Percentiles rank a stretch among this genome's conserved stretches.
These are phyloP conservation scores for Dolichomitus sp. DNA, from an alignment of 2,888 invertebrate species.

Conservation along the genomic window DNA sequence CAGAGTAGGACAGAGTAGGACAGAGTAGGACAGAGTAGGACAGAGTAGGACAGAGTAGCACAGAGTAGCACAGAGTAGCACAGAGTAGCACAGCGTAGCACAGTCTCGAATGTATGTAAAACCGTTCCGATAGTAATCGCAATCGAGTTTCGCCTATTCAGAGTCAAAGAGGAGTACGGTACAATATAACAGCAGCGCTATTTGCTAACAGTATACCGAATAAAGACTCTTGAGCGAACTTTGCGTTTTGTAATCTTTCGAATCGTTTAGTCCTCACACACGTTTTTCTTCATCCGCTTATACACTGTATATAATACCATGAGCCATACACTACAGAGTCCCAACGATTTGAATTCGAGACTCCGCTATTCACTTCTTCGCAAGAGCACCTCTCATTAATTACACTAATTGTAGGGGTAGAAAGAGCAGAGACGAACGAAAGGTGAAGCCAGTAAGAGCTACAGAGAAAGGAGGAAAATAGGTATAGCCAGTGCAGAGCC, in stretches of 20 bases:
- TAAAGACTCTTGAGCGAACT: conserved; percentile 10
- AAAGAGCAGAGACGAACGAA: conserved; percentile 39
- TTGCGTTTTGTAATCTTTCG: conserved; percentile 21
- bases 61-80: no score
- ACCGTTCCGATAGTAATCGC: conserved; percentile 32
- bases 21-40: no score
- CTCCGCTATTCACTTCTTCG: conserved; percentile 42
- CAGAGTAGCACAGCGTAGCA: no score
- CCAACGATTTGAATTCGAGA: conserved; percentile 43
- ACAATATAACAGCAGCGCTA: background rate
- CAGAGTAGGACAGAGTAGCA: no score
- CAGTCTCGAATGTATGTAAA: conserved; percentile 8
- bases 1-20: no score
- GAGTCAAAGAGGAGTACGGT: background rate
- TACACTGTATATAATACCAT: background rate
- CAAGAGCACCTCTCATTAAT: conserved; percentile 57
- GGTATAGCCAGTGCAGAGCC: conserved; percentile 3
- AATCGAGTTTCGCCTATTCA: conserved; percentile 35
- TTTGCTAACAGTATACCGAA: conserved; percentile 33
- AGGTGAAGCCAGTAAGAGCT: conserved; percentile 28
- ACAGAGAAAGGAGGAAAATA: conserved; percentile 23
- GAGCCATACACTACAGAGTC: conserved; percentile 11
- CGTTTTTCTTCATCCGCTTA: conserved; percentile 17
- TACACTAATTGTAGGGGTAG: conserved; percentile 53
- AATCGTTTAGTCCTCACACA: conserved; percentile 42